Base-by-base conservation (phyloP, 1,140 invertebrate species). In the Bombus confusus region DNA sequence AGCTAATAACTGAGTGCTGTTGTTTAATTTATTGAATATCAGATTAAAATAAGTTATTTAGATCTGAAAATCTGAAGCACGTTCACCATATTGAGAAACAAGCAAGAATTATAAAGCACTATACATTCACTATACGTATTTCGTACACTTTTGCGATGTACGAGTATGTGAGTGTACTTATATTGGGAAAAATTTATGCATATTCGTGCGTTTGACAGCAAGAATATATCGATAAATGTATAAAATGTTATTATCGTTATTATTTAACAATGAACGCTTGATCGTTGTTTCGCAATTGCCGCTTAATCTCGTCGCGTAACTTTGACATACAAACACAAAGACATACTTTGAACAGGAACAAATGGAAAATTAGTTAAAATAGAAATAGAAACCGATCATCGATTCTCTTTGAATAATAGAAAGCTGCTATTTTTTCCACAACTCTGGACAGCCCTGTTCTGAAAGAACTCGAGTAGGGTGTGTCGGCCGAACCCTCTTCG, bases 401-500 rank as follows among this genome's bases (percentile, higher is more conserved):
- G 66, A 76, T 84, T 59, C 22, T 34, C 25, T 28, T 18, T n/a
- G 37, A 68, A n/a, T 39, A 39, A 77, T 77, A 66, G 74, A 64
- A 86, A 52, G 78, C 78, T 86, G 78, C 76, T 88, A 82, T 88
- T 86, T 89, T 86, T 88, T 88, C 34, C 76, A 83, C 80, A 83
- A 86, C 71, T 83, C 89, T 86, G 76, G 80, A 59, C 59, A 73
- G 73, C 64, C 69, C 59, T 31, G 80, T 15, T 77, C n/a, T 34
- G 25, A 47, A 88, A 83, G 88, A 71, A 86, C 62, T 81, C 31
- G 69, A 75, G 31, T n/a, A 85, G 84, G 79, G 84, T 85, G 79
- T 73, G 83, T 62, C 76, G 69, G 77, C 41, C 34, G 79, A 74
- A 81, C 84, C 78, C 79, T 74, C 71, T 81, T 57, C 28, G 71